These are phyloP conservation scores for Agelastica alni DNA, from an alignment of 2,888 invertebrate species.

Conservation along the genomic window DNA sequence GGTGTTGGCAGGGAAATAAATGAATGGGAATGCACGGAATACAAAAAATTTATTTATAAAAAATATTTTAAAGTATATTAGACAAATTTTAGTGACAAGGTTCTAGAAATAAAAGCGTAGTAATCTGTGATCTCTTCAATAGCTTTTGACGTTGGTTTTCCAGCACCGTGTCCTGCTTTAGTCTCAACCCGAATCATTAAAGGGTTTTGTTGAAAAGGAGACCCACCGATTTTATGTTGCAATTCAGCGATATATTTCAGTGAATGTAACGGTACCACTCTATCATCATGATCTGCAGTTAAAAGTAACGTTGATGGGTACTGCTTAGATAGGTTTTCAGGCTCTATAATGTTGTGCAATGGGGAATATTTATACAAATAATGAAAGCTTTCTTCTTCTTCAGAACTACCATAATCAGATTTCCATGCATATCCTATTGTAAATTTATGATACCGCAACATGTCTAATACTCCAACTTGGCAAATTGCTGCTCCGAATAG, in stretches of 20 bases:
- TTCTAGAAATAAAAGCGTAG: slow-evolving; percentile 78
- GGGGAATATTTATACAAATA: slow-evolving; percentile 89
- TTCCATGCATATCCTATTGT: slow-evolving; percentile 97
- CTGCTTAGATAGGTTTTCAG: slow-evolving; percentile 60
- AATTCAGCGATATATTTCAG: slow-evolving; percentile 92
- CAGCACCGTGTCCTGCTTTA: slow-evolving; percentile 95
- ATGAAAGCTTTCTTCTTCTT: slow-evolving; percentile 83
- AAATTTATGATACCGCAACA: slow-evolving; percentile 97
- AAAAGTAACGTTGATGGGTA: slow-evolving; percentile 91
- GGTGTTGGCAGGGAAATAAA: too few species aligned
- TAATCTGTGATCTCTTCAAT: slow-evolving; percentile 94
- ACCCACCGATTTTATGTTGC: slow-evolving; percentile 72
- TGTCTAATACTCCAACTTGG: slow-evolving; percentile 96
- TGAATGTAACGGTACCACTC: slow-evolving; percentile 97
- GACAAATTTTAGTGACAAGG: slow-evolving; percentile 62
- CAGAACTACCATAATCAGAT: slow-evolving; percentile 93
- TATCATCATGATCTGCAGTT: slow-evolving; percentile 98
- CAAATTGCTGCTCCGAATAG: slow-evolving; percentile 91
- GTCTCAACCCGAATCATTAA: slow-evolving; percentile 89
- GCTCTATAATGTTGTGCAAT: slow-evolving; percentile 83
- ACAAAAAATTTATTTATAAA: too few species aligned
- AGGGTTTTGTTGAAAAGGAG: slow-evolving; percentile 76
- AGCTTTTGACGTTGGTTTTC: slow-evolving; percentile 93
- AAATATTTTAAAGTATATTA: slow-evolving; percentile 23
- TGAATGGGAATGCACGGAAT: too few species aligned